These are phyloP conservation scores for Volucella inanis DNA, from an alignment of 2,888 invertebrate genomes.

Conservation along the genomic window DNA sequence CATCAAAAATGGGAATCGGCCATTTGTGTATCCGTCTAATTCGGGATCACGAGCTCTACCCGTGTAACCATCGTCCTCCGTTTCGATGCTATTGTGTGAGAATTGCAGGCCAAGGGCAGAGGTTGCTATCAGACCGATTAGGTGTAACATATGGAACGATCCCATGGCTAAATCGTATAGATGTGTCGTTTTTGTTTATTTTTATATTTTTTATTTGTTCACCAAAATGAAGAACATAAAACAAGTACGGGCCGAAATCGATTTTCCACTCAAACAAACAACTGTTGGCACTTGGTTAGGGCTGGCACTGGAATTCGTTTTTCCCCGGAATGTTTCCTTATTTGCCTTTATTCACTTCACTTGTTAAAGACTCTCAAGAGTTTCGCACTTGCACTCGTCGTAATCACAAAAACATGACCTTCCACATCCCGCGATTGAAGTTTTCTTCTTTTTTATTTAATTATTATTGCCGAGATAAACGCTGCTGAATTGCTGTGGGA, in stretches of 20 bases:
- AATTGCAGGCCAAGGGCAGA: constrained; percentile 58
- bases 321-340: not conserved
- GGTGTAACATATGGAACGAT: constrained; percentile 68
- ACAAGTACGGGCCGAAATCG: constrained; percentile 47
- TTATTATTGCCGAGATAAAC: not conserved
- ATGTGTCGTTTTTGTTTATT: not conserved
- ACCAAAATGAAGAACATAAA: constrained; percentile 15
- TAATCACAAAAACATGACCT: constrained; percentile 55
- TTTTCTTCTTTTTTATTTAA: constrained; percentile 5
- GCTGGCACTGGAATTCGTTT: not conserved
- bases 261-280: constrained; percentile 72
- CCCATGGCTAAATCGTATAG: constrained; percentile 41
- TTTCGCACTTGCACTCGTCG: constrained; percentile 28
- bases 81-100: constrained; percentile 60
- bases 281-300: constrained; percentile 57
- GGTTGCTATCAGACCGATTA: constrained; percentile 57
- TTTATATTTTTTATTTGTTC: not conserved
- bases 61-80: constrained; percentile 36
- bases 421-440: constrained; percentile 55
- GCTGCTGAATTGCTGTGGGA: not conserved
- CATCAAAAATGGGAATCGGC: constrained; percentile 90
- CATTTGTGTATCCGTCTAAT: constrained; percentile 72
- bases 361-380: not conserved
- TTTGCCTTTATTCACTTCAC: not conserved
- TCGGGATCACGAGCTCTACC: constrained; percentile 48